phyloP scores from a whole-genome alignment of 2,797 vertebrate species.

The Micrastur ruficollis region DNA sequence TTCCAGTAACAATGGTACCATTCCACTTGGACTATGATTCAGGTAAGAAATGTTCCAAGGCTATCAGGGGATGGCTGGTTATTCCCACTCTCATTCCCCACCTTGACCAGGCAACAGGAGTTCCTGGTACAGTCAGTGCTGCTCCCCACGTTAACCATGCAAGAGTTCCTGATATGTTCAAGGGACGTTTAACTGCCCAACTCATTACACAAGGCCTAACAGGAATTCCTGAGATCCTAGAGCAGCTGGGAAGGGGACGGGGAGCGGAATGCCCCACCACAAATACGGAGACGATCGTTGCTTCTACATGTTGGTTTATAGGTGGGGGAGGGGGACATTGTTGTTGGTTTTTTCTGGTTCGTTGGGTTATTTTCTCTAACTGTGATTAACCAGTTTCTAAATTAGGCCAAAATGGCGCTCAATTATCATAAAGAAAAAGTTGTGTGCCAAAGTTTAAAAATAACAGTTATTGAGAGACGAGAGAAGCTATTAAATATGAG shows the following conservation, averaged over 20 bases:
- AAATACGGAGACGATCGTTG: background rate
- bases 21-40: background rate
- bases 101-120: background rate
- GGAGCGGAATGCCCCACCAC: background rate
- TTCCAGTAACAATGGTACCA: background rate
- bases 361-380: background rate
- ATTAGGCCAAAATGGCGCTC: background rate
- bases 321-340: accelerated
- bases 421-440: background rate
- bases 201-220: background rate
- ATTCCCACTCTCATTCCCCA: background rate
- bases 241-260: background rate
- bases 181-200: too few species aligned
- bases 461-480: background rate
- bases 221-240: background rate
- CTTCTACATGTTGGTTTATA: background rate
- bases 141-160: background rate
- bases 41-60: background rate
- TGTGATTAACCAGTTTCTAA: background rate
- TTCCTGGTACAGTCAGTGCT: background rate
- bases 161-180: background rate
- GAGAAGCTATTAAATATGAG: background rate
- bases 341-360: accelerated
- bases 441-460: background rate
- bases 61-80: background rate